phyloP scores from a whole-genome alignment of 92 coral and sea anemone species.

The Montipora capitata region DNA sequence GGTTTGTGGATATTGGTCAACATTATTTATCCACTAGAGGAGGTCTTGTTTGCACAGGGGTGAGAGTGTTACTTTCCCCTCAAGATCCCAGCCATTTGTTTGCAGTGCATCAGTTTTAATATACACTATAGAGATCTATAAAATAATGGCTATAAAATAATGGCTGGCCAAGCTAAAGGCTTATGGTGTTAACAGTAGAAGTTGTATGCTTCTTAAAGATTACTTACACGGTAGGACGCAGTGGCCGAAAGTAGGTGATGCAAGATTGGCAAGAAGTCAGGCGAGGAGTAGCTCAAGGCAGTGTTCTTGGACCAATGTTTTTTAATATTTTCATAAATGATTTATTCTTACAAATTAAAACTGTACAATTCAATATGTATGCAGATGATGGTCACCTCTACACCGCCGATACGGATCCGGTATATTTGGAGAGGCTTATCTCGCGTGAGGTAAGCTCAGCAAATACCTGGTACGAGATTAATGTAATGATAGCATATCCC shows the following conservation, averaged over 20 bases:
- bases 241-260: neutral
- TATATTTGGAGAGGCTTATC: neutral
- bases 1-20: no score
- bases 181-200: neutral
- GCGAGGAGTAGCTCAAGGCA: neutral
- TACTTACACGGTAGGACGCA: neutral
- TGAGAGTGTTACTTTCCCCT: no score
- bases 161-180: neutral
- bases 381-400: neutral
- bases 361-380: neutral
- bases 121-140: no score
- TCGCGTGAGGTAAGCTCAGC: neutral
- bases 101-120: no score
- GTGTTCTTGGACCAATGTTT: neutral
- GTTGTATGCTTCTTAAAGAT: neutral
- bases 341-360: neutral
- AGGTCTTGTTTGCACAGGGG: no score
- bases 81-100: no score
- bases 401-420: neutral
- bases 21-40: no score
- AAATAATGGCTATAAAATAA: no score
- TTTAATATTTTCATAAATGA: conserved; percentile 3
- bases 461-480: neutral
- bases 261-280: neutral
- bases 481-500: neutral